phyloP scores from a whole-genome alignment of 1,140 invertebrate genomes.

The Thaumetopoea pityocampa region DNA sequence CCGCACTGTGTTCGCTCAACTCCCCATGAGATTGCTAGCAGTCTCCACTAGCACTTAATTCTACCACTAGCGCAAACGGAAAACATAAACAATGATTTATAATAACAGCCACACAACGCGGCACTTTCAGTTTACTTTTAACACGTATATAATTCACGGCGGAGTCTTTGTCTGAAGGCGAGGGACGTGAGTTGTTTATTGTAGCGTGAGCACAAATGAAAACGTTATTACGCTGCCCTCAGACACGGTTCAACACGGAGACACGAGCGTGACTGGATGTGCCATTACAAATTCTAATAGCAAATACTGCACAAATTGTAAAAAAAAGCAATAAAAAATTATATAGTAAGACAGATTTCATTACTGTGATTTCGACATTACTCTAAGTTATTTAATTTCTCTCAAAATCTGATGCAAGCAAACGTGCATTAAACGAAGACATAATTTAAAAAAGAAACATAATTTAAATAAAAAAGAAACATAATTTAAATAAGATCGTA shows the following conservation, averaged over 20 bases:
- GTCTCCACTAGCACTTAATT: slow-evolving; percentile 66
- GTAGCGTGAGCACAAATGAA: slow-evolving; percentile 72
- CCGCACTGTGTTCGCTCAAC: slow-evolving; percentile 37
- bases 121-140: slow-evolving; percentile 75
- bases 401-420: too few relatives aligned
- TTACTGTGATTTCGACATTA: too few relatives aligned
- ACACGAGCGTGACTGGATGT: slow-evolving; percentile 19
- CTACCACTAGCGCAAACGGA: slow-evolving; percentile 66
- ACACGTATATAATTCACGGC: slow-evolving; percentile 74
- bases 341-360: too few relatives aligned
- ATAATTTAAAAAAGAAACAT: too few relatives aligned
- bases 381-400: too few relatives aligned
- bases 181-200: slow-evolving; percentile 74
- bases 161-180: slow-evolving; percentile 72
- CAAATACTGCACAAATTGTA: too few relatives aligned
- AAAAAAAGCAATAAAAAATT: too few relatives aligned
- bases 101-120: slow-evolving; percentile 68
- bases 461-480: too few relatives aligned
- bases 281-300: too few relatives aligned
- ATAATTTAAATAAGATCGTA: too few relatives aligned
- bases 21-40: slow-evolving; percentile 48
- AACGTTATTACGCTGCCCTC: slow-evolving; percentile 69
- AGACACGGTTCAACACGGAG: slow-evolving; percentile 39
- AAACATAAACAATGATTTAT: slow-evolving; percentile 76
- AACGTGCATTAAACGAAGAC: too few relatives aligned